These are phyloP conservation scores for Novumbra hubbsi DNA, from an alignment of 2,797 vertebrate genomes.

Conservation along the genomic window DNA sequence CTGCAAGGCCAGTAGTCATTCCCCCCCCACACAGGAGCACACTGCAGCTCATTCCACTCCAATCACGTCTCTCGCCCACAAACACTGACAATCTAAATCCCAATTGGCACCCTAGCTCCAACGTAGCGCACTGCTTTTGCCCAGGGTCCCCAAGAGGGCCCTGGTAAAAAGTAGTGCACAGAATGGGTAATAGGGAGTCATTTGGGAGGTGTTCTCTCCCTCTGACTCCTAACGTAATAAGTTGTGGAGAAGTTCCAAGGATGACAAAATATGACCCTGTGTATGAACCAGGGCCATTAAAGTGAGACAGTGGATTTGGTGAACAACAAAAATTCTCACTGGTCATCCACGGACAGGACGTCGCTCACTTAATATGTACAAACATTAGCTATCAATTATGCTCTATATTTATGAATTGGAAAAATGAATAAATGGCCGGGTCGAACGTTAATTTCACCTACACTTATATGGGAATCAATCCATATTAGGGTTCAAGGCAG, in stretches of 20 bases:
- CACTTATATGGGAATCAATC: constrained; percentile 60
- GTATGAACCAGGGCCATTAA: neutral
- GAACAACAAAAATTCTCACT: neutral
- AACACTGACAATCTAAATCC: too few relatives aligned
- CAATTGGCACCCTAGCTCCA: neutral
- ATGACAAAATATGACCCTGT: neutral
- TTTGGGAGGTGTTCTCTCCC: neutral
- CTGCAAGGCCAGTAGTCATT: constrained; percentile 32
- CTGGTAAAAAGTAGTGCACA: constrained; percentile 28
- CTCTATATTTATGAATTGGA: constrained; percentile 35
- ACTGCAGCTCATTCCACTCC: neutral
- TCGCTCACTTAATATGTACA: constrained; percentile 9
- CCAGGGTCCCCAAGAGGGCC: neutral
- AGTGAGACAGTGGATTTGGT: neutral
- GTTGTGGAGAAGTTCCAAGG: neutral
- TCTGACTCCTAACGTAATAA: neutral
- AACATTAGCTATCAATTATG: neutral
- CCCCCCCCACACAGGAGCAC: neutral
- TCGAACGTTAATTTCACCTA: constrained; percentile 51
- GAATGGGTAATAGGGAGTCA: constrained; percentile 32
- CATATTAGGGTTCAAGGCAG: constrained; percentile 28
- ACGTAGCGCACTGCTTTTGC: neutral
- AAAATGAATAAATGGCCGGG: constrained; percentile 37
- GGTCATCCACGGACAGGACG: neutral
- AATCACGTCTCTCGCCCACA: neutral